phyloP scores from a whole-genome alignment of 1,140 invertebrate species.

The Agrilus planipennis region DNA sequence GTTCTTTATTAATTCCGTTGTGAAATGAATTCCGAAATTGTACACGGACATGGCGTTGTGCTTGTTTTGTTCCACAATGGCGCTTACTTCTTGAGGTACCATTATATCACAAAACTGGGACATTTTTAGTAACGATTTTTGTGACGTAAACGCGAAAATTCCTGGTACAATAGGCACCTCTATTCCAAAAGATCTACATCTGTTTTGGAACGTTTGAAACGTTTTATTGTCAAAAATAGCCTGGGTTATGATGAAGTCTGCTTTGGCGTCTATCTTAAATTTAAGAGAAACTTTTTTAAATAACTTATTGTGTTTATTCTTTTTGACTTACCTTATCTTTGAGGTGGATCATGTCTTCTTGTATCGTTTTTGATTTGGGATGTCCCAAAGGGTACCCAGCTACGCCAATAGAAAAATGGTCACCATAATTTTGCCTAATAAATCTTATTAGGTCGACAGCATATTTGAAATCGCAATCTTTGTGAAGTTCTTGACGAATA shows the following conservation, averaged over 20 bases:
- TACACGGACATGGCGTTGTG: not conserved
- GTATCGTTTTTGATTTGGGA: slow-evolving; percentile 9
- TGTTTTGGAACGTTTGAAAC: slow-evolving; percentile 24
- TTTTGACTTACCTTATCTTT: slow-evolving; percentile 29
- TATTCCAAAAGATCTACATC: slow-evolving; percentile 24
- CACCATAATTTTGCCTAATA: slow-evolving; percentile 26
- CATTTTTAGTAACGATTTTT: slow-evolving; percentile 12
- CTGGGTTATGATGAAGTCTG: slow-evolving; percentile 36
- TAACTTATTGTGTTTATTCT: not conserved
- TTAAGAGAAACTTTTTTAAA: not conserved
- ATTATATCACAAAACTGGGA: slow-evolving; percentile 17
- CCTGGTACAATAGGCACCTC: slow-evolving; percentile 27
- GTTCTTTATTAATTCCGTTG: not conserved
- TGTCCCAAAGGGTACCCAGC: slow-evolving; percentile 28
- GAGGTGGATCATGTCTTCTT: slow-evolving; percentile 24
- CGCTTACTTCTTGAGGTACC: slow-evolving; percentile 8
- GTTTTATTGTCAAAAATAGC: slow-evolving; percentile 31
- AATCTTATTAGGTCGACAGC: slow-evolving; percentile 19
- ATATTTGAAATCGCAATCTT: slow-evolving; percentile 7
- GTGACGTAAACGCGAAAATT: slow-evolving; percentile 21
- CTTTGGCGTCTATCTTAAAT: slow-evolving; percentile 20
- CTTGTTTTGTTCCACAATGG: not conserved
- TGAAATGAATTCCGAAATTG: not conserved
- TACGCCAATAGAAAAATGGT: slow-evolving; percentile 37
- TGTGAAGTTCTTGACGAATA: not conserved